Evolutionary conservation across 2,797 vertebrate genomes (phyloP).

Genomic region (Hemitrygon akajei): DNA sequence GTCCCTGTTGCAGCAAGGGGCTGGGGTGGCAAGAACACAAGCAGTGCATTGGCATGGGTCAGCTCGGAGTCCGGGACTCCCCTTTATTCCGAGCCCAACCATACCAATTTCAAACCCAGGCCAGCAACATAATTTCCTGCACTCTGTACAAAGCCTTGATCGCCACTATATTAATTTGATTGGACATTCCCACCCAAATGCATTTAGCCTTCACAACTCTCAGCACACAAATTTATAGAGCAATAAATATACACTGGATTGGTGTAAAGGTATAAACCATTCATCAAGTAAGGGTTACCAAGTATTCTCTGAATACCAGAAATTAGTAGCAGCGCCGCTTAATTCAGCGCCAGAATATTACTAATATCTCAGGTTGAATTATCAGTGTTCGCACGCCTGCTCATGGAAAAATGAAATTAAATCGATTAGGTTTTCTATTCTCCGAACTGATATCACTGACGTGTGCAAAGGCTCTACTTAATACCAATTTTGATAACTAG

Average conservation of each 20-base stretch:
- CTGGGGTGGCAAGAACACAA: constrained; percentile 51
- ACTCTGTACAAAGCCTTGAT: constrained; percentile 78
- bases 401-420: too few species aligned
- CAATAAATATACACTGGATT: too few species aligned
- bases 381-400: not conserved
- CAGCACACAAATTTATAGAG: constrained; percentile 70
- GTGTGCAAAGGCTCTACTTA: not conserved
- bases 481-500: not conserved
- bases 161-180: constrained; percentile 87
- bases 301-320: too few species aligned
- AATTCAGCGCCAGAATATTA: not conserved
- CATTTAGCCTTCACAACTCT: constrained; percentile 75
- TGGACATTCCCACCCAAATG: constrained; percentile 75
- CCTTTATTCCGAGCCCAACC: constrained; percentile 63
- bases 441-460: not conserved
- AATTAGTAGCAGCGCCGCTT: not conserved
- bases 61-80: constrained; percentile 66
- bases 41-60: constrained; percentile 75
- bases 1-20: constrained; percentile 65
- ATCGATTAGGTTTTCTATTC: not conserved
- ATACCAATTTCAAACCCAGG: constrained; percentile 64
- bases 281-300: not conserved
- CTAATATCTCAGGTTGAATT: not conserved
- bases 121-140: constrained; percentile 76
- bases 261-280: not conserved